Evolutionary conservation across 2,888 invertebrate species (phyloP), one percentile per base, ranked within the genome.

Genomic region (Celastrina argiolus): DNA sequence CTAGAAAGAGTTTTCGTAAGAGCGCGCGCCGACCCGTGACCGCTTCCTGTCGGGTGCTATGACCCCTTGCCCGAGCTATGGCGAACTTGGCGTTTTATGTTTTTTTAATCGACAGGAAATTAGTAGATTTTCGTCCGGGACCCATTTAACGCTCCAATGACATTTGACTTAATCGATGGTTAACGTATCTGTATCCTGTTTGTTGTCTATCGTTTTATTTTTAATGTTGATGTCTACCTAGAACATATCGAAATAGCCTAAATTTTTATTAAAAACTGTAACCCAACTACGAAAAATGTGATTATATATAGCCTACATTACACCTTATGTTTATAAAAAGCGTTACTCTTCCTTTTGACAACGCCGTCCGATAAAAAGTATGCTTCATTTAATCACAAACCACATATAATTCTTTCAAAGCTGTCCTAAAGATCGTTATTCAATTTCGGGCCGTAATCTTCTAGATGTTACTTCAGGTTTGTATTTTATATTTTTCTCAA

Each of bases 1-100:
- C 80, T 84, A 81, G 81, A 72, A 74, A 73, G 72, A 88, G 87
- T 88, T 89, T 89, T 89, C 86, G 87, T 87, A 85, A 86, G 87
- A 85, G 82, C 76, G 83, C 78, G 85, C 87, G 82, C 76, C 91
- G 90, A 91, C 90, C 90, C 90, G 88, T 83, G 81, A 83, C 89
- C 82, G 78, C 79, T 89, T 91, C 90, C 90, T 87, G 87, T 81
- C 82, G 83, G 90, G 91, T 90, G 89, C 90, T 89, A 88, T 89
- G 91, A 90, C 90, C 90, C 87, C 88, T 75, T 85, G 87, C 87
- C 87, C 88, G 85, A 83, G 82, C 78, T 81, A 80, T 80, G 78
- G 71, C 79, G 82, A 84, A 83, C 82, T 82, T 81, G 64, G 66
- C 68, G 79, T 83, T 81, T 79, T 61, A 36, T 78, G 75, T 78